Percentiles rank a stretch among this genome's conserved stretches.
Evolutionary conservation across 92 coral and sea anemone genomes (phyloP).

Genomic region (Porites lobata): DNA sequence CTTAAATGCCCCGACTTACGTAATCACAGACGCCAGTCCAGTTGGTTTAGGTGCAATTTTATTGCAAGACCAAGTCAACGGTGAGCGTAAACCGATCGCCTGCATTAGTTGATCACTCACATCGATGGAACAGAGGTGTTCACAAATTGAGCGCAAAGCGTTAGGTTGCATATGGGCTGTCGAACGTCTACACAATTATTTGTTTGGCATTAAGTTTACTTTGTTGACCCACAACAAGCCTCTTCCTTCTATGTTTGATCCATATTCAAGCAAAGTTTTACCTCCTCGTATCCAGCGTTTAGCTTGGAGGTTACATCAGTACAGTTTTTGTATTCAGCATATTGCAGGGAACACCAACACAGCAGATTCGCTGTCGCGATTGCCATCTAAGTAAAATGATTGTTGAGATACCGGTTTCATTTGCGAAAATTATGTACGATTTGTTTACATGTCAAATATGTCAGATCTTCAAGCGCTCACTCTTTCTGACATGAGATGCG

Average conservation of each 20-base stretch:
- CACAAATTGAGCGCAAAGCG: background rate
- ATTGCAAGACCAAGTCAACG: background rate
- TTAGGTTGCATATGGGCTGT: no score
- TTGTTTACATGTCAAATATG: constrained; percentile 16
- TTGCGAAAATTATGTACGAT: constrained; percentile 41
- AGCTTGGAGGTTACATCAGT: background rate
- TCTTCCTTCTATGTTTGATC: constrained; percentile 14
- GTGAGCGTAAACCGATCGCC: constrained; percentile 46
- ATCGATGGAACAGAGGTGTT: background rate
- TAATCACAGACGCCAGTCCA: constrained; percentile 55
- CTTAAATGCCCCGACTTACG: constrained; percentile 32
- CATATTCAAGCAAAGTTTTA: no score
- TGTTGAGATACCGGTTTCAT: constrained; percentile 7
- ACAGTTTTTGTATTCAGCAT: constrained; percentile 23
- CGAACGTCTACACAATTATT: no score
- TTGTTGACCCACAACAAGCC: constrained; percentile 52
- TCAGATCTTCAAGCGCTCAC: constrained; percentile 41
- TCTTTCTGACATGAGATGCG: constrained; percentile 31
- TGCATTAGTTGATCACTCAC: constrained; percentile 36
- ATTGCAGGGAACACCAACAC: constrained; percentile 5
- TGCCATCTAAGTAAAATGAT: constrained; percentile 1
- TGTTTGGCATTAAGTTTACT: no score
- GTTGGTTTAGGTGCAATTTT: constrained; percentile 30
- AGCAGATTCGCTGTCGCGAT: constrained; percentile 16
- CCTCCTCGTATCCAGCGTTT: no score